A percentile compares a stretch with the other conserved stretches of the same genome.
These are phyloP conservation scores for Thoracochromis brauschi DNA, from an alignment of 2,113 vertebrate species.

Conservation along the genomic window DNA sequence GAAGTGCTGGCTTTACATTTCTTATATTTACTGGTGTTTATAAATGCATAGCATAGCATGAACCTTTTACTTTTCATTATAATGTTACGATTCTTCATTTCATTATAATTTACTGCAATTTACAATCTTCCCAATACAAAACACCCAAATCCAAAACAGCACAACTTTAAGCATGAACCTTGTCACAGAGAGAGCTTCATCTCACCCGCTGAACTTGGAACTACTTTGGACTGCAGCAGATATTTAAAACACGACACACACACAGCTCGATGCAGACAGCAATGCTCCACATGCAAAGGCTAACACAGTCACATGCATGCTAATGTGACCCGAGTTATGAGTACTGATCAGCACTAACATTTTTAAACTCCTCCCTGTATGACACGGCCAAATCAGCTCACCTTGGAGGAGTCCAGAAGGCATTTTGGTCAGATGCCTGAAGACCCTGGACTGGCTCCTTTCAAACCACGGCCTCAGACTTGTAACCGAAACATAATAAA, in stretches of 20 bases:
- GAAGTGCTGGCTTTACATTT: not conserved
- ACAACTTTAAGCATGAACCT: rapidly evolving
- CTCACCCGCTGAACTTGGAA: rapidly evolving
- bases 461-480: not conserved
- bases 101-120: not conserved
- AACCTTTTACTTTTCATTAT: not conserved
- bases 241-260: not conserved
- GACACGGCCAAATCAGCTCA: not conserved
- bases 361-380: not conserved
- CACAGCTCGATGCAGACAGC: not conserved
- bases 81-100: rapidly evolving
- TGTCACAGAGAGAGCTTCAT: not conserved
- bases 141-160: not conserved
- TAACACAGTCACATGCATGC: not conserved
- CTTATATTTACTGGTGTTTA: not conserved
- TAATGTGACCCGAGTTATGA: not conserved
- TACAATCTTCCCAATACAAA: not conserved
- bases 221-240: not conserved
- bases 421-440: not conserved
- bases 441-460: not conserved
- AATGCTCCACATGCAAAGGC: not conserved
- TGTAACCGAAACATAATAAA: not conserved
- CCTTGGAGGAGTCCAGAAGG: not conserved
- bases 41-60: rapidly evolving
- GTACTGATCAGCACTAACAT: not conserved